Conservation (phyloP, 2,797 vertebrate species). For the Chelmon rostratus region DNA sequence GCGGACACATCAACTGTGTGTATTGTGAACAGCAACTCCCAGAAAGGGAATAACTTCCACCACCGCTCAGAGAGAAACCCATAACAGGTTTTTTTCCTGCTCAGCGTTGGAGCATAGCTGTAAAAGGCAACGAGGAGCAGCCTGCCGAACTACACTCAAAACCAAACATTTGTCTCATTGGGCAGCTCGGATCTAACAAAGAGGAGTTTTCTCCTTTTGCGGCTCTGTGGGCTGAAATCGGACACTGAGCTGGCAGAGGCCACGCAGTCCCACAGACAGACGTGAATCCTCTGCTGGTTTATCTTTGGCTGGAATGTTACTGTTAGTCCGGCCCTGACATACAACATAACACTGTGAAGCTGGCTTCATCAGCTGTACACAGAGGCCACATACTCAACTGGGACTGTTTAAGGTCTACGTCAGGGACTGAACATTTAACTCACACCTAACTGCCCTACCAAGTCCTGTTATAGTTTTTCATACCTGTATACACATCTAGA, state of each 20-base stretch:
- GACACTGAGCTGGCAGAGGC: constrained; percentile 22
- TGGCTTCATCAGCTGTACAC: constrained; percentile 33
- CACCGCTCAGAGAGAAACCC: constrained; percentile 37
- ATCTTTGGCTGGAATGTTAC: constrained; percentile 59
- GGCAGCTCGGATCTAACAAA: constrained; percentile 57
- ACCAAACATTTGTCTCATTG: constrained; percentile 73
- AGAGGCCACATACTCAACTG: constrained; percentile 11
- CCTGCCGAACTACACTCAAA: constrained; percentile 48
- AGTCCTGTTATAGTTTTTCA: background rate
- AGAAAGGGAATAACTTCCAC: constrained; percentile 68
- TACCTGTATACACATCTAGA: background rate
- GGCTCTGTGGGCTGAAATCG: constrained; percentile 62
- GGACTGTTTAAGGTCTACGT: too few species aligned
- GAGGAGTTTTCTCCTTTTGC: constrained; percentile 79
- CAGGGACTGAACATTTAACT: too few species aligned
- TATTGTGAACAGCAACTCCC: constrained; percentile 53
- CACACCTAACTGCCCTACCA: too few species aligned
- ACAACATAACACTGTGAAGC: constrained; percentile 21
- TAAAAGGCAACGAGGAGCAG: constrained; percentile 84
- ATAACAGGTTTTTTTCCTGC: constrained; percentile 52
- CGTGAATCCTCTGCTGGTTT: constrained; percentile 41
- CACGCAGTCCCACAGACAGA: background rate
- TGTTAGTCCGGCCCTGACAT: constrained; percentile 51
- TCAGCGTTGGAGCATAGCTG: constrained; percentile 66
- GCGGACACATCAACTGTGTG: constrained; percentile 27